A percentile compares a stretch with the other conserved stretches of the same genome.
These are phyloP conservation scores for Rhinogobio ventralis DNA, from an alignment of 2,797 vertebrate species.

Conservation along the genomic window DNA sequence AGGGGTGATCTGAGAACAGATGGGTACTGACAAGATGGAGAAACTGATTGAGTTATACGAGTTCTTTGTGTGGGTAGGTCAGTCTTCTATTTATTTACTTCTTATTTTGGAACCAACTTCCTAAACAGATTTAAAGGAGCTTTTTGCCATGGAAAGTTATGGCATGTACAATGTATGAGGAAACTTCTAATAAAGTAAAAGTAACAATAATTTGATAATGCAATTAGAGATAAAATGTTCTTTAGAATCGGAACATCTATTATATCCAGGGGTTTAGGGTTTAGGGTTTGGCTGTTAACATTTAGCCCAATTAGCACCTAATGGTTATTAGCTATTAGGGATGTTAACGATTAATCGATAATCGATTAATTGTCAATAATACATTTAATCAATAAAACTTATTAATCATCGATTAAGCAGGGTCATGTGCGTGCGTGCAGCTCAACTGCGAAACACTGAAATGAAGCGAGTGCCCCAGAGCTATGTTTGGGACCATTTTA, in stretches of 20 bases:
- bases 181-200: constrained; percentile 1
- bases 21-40: constrained; percentile 38
- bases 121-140: constrained; percentile 14
- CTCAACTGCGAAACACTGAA: too few species aligned
- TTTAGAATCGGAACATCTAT: not conserved
- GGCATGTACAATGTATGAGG: not conserved
- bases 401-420: too few species aligned
- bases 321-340: not conserved
- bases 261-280: not conserved
- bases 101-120: constrained; percentile 6
- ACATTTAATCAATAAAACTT: too few species aligned
- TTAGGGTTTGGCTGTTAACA: not conserved
- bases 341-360: too few species aligned
- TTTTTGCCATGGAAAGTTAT: constrained; percentile 23
- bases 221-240: not conserved
- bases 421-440: too few species aligned
- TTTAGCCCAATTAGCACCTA: not conserved
- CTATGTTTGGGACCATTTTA: too few species aligned
- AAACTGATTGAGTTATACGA: constrained; percentile 14
- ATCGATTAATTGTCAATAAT: too few species aligned
- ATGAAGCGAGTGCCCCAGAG: too few species aligned
- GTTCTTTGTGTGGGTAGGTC: constrained; percentile 20
- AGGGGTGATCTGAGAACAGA: constrained; percentile 43
- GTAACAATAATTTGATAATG: not conserved
- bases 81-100: constrained; percentile 33